These are phyloP conservation scores for Rhincodon typus DNA, from an alignment of 2,797 vertebrate species.

Conservation along the genomic window DNA sequence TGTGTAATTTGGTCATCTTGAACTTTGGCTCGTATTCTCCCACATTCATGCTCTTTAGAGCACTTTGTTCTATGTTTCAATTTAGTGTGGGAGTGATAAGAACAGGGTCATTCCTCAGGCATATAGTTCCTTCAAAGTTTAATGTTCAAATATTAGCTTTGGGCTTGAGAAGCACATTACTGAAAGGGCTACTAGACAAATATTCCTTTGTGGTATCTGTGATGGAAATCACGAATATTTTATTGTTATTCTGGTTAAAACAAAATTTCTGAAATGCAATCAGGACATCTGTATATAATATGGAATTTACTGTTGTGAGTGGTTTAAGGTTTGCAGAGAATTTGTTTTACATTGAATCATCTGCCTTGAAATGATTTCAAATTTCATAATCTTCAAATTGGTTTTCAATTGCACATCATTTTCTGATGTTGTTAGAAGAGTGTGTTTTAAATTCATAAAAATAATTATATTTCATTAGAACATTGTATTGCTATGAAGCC, in stretches of 20 bases:
- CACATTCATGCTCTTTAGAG: not conserved
- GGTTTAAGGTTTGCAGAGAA: not conserved
- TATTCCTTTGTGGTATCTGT: not conserved
- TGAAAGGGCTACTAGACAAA: not conserved
- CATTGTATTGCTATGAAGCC: not conserved
- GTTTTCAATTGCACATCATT: not conserved
- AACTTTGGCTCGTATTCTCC: constrained; percentile 22
- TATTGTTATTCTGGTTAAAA: not conserved
- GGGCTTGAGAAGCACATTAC: not conserved
- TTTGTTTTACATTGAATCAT: not conserved
- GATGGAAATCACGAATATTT: not conserved
- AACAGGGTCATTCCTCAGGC: not conserved
- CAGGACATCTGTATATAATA: not conserved
- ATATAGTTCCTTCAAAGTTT: not conserved
- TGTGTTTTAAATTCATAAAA: not conserved
- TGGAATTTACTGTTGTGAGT: not conserved
- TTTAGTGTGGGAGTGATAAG: not conserved
- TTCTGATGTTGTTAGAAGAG: not conserved
- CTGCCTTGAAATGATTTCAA: not conserved
- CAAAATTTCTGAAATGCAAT: not conserved
- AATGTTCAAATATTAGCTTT: not conserved
- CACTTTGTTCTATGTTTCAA: not conserved
- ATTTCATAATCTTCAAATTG: not conserved
- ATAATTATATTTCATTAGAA: not conserved
- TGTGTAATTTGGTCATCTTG: not conserved